Evolutionary conservation across 2,113 vertebrate species (phyloP).

Genomic region (Ornithorhynchus anatinus): DNA sequence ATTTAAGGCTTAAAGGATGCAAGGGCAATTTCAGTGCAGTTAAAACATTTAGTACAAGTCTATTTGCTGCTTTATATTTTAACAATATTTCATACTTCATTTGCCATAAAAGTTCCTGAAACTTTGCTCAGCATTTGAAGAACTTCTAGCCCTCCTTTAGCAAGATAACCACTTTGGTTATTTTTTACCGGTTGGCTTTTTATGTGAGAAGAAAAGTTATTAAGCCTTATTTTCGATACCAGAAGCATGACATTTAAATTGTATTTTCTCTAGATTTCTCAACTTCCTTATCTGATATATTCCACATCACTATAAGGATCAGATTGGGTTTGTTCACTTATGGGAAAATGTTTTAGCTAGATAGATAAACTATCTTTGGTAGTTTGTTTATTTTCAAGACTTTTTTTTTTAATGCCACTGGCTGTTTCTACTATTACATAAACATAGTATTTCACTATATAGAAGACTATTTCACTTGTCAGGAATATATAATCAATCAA

Average conservation of each 20-base stretch:
- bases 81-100: background rate
- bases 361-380: background rate
- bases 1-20: slow-evolving; percentile 31
- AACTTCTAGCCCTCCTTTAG: background rate
- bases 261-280: background rate
- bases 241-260: background rate
- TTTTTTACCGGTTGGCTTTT: background rate
- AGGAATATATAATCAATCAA: too few species aligned
- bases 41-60: slow-evolving; percentile 3
- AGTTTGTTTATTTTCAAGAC: background rate
- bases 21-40: background rate
- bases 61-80: background rate
- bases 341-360: background rate
- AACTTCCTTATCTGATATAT: background rate
- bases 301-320: background rate
- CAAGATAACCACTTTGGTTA: background rate
- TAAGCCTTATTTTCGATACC: background rate
- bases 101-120: background rate
- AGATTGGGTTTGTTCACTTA: background rate
- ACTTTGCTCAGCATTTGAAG: background rate
- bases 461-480: too few species aligned
- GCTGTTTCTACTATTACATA: background rate
- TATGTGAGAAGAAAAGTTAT: background rate
- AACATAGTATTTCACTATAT: too few species aligned
- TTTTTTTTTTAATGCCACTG: background rate